phyloP scores from a whole-genome alignment of 2,113 vertebrate species.

The Apus apus region DNA sequence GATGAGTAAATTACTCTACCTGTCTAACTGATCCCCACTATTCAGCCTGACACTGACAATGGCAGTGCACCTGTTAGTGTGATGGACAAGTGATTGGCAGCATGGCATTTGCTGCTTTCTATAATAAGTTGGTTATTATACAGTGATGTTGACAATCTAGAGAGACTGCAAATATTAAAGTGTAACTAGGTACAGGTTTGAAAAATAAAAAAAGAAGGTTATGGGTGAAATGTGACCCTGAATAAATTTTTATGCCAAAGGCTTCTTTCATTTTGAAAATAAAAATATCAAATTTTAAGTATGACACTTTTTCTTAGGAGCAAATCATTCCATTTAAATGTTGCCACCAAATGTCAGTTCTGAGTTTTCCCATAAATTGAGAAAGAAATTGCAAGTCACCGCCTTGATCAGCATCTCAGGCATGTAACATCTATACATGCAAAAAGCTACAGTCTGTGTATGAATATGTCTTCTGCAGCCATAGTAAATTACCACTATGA shows the following conservation, averaged over 20 bases:
- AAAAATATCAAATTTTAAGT: constrained; percentile 22
- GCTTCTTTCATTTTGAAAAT: constrained; percentile 30
- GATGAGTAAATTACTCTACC: constrained; percentile 63
- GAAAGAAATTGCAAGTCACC: background rate
- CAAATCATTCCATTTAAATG: background rate
- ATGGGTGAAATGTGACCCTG: constrained; percentile 10
- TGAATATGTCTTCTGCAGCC: background rate
- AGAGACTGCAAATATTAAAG: constrained; percentile 48
- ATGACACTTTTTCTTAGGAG: constrained; percentile 16
- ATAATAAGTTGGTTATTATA: constrained; percentile 62
- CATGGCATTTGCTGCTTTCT: constrained; percentile 49
- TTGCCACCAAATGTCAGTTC: background rate
- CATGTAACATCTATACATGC: background rate
- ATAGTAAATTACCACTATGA: background rate
- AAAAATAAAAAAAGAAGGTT: background rate
- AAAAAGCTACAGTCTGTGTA: background rate
- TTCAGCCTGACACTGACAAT: constrained; percentile 61
- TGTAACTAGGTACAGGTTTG: background rate
- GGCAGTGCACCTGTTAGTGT: constrained; percentile 69
- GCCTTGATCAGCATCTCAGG: background rate
- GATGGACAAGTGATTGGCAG: constrained; percentile 64
- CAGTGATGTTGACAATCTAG: constrained; percentile 49
- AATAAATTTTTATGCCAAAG: constrained; percentile 33
- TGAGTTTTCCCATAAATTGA: constrained; percentile 4
- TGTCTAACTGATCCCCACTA: constrained; percentile 65